Evolutionary conservation across 2,113 vertebrate species (phyloP), one percentile per base, ranked within the genome.

Genomic region (Takifugu bimaculatus): DNA sequence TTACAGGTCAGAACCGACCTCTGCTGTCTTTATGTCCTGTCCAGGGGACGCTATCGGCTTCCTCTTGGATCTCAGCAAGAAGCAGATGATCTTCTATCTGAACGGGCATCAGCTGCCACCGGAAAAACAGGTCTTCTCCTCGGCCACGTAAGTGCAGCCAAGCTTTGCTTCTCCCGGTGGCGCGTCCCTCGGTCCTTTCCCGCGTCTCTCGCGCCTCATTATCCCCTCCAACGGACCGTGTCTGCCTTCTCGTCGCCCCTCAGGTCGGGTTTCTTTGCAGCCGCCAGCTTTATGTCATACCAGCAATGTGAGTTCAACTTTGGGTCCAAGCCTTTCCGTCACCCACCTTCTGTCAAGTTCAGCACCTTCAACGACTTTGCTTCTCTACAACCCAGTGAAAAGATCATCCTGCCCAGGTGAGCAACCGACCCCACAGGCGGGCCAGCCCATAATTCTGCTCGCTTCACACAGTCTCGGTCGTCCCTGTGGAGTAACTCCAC

Each of bases 221-320:
- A 0, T 13, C 26, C 20, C 26, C 25, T 54, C 13, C 6, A 39
- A 39, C 35, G 35, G 32, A 35, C 32, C 32, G 1, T 5, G 28
- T 35, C 32, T 5, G 4, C 0, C 2, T 26, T 26, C 0, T 68
- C 2, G 25, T 10, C 56, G 6, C 58, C 3, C 13, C 14, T 26
- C 88, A 99, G 97, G 74, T 99, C 96, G 7, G 97, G 96, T 44
- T 99, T 99, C 88, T 99, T 99, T 77, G 96, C 97, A 20, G 97
- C 97, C 65, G 97, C 97, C 60, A 99, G 97, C 90, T 99, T 99
- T 80, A 99, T 99, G 97, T 99, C 96, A 12, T 99, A 98, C 83
- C 96, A 99, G 82, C 97, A 99, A 74, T 99, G 97, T 50, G 95
- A 99, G 89, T 99, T 99, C 84, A 99, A 99, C 89, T 99, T 99